These are phyloP conservation scores for Camelus bactrianus DNA, from an alignment of 2,113 vertebrate genomes.

Conservation along the genomic window DNA sequence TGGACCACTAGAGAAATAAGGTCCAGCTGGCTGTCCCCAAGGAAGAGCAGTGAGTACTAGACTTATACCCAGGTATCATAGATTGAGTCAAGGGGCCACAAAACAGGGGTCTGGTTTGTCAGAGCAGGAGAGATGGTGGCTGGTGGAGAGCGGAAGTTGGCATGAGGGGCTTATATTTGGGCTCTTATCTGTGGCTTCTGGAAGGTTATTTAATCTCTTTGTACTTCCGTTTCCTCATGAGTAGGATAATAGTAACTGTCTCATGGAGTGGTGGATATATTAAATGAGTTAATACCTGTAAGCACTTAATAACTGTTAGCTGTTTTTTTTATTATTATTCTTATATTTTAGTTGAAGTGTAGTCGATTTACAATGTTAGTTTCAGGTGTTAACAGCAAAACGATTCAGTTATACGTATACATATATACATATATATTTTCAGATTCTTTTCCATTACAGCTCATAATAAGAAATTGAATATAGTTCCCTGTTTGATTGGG, in stretches of 20 bases:
- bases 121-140: neutral
- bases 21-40: neutral
- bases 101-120: neutral
- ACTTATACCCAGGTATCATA: neutral
- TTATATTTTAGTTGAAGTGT: too few relatives aligned
- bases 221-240: conserved; percentile 1
- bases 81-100: neutral
- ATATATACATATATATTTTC: too few relatives aligned
- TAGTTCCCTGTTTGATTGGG: neutral
- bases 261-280: neutral
- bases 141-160: neutral
- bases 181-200: neutral
- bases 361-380: too few relatives aligned
- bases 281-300: neutral
- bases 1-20: neutral
- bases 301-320: neutral
- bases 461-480: too few relatives aligned
- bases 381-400: too few relatives aligned
- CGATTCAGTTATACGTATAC: too few relatives aligned
- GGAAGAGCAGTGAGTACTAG: neutral
- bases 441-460: too few relatives aligned
- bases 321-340: neutral
- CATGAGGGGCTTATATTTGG: neutral
- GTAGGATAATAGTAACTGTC: neutral
- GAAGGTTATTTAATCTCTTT: conserved; percentile 25